Evolutionary conservation across 2,797 vertebrate genomes (phyloP), one percentile per base, ranked within the genome.

Genomic region (Huso huso): DNA sequence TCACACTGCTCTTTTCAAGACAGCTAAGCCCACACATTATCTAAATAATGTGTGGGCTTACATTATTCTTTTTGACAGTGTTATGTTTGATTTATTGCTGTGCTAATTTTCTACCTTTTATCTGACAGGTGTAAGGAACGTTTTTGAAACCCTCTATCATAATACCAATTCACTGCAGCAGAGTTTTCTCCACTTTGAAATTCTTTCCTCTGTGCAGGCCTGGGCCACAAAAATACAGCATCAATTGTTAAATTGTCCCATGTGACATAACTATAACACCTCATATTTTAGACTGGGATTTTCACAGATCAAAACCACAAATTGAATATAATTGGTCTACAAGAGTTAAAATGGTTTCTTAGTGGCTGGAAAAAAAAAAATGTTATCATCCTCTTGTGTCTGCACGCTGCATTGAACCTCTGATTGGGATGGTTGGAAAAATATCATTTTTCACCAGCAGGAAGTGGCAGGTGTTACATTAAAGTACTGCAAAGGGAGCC

Each of bases 381-480:
- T 53, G 52, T 3, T 23, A 18, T 50, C 61, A 68, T 82, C 77
- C 75, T 84, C 73, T 23, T 59, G 68, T 75, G 79, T 70, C 76
- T 81, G 70, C 69, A 62, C 64, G 70, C 70, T 76, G 61, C 61
- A 73, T 11, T 64, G 66, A 66, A 10, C 64, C 65, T 58, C 67
- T 85, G 64, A 70, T 75, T 57, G 61, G 64, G 68, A 74, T 71
- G 1, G 61, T 66, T 77, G 73, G 68, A 75, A 72, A 62, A 75
- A 72, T 70, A 74, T 79, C 11, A 55, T 77, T 81, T 75, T 60
- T 79, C 67, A 72, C 1, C 0, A 13, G 61, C 62, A 78, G 76
- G 74, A 83, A 83, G 69, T 6, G 1, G 1, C 78, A 86, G 72
- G 76, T 83, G 77, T 74, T 78, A 76, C 66, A 78, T 72, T 79